These are phyloP conservation scores for Microchirus variegatus DNA, from an alignment of 2,797 vertebrate genomes.

Conservation along the genomic window DNA sequence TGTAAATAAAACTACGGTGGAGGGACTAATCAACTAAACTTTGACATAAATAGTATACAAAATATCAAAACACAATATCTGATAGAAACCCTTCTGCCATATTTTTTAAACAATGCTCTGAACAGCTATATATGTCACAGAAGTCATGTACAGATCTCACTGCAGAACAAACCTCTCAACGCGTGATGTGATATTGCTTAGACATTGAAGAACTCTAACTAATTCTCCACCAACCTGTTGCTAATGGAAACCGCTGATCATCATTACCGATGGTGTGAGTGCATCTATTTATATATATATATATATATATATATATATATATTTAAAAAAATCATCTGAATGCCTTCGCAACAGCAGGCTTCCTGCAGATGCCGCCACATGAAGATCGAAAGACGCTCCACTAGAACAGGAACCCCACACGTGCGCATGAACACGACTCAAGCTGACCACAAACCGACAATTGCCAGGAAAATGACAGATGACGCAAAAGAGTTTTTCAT, in stretches of 20 bases:
- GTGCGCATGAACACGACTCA: not conserved
- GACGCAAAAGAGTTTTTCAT: slow-evolving; percentile 18
- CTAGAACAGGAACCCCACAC: slow-evolving; percentile 45
- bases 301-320: slow-evolving; percentile 73
- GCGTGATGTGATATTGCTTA: slow-evolving; percentile 14
- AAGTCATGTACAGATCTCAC: not conserved
- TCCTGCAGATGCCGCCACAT: slow-evolving; percentile 30
- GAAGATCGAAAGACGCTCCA: not conserved
- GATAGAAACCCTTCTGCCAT: no score
- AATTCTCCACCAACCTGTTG: slow-evolving; percentile 61
- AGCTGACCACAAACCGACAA: slow-evolving; percentile 32
- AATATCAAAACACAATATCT: no score
- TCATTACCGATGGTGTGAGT: slow-evolving; percentile 41
- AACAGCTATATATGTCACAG: no score
- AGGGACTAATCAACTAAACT: no score
- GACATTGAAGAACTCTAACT: slow-evolving; percentile 52
- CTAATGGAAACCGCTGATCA: slow-evolving; percentile 67
- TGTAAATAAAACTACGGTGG: no score
- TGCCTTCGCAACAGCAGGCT: slow-evolving; percentile 34
- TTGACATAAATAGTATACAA: no score
- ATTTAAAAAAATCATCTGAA: slow-evolving; percentile 20
- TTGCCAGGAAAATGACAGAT: not conserved
- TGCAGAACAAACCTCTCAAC: slow-evolving; percentile 16
- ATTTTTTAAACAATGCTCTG: not conserved
- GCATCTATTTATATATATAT: slow-evolving; percentile 65